Evolutionary conservation across 1,140 invertebrate species (phyloP).

Genomic region (Aphaenogaster ashmeadi): DNA sequence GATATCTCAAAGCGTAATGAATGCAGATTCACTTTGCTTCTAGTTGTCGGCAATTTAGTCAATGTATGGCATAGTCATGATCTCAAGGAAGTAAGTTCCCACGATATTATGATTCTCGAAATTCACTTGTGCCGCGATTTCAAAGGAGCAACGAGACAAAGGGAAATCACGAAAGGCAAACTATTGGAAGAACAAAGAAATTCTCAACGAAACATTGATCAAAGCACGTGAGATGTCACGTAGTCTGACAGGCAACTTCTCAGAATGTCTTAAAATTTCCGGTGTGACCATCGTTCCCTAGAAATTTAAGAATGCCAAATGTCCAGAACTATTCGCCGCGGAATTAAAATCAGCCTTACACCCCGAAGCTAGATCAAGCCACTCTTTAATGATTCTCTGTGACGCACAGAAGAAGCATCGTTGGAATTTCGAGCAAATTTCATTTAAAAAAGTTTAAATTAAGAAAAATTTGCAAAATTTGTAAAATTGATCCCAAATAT

Average conservation of each 20-base stretch:
- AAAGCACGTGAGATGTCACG: conserved; percentile 40
- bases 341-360: conserved; percentile 13
- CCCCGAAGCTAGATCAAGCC: background rate
- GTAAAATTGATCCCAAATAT: conserved; percentile 12
- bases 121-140: background rate
- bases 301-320: conserved; percentile 19
- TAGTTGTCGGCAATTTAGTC: background rate
- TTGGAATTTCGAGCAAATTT: background rate
- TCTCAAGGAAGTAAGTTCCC: background rate
- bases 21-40: background rate
- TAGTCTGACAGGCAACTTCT: background rate
- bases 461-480: background rate
- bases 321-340: background rate
- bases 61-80: background rate
- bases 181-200: conserved; percentile 23
- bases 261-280: conserved; percentile 17
- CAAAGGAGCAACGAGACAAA: conserved; percentile 37
- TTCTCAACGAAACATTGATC: conserved; percentile 50
- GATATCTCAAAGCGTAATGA: background rate
- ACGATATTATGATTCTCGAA: conserved; percentile 23
- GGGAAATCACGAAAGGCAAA: conserved; percentile 7
- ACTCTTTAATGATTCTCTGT: conserved; percentile 45
- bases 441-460: too few relatives aligned
- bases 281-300: background rate
- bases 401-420: background rate